Evolutionary conservation across 23 tunicate species (phyloP).

Genomic region (Clavelina lepadiformis): DNA sequence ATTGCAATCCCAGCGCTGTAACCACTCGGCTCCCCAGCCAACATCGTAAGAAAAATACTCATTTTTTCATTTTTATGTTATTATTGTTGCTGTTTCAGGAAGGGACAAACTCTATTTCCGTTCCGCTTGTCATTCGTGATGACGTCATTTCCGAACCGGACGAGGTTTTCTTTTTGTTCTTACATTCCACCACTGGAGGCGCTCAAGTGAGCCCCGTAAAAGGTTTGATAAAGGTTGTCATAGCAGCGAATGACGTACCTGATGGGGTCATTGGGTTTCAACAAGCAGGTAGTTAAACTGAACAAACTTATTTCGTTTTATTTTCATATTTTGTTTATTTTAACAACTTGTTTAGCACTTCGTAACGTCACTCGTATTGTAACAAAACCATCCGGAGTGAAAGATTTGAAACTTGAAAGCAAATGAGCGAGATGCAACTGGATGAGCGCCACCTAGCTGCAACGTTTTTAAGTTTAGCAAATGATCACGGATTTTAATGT

Average conservation of each 20-base stretch:
- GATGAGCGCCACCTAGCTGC: too few relatives aligned
- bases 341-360: background rate
- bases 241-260: constrained; percentile 56
- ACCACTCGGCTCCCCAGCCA: too few relatives aligned
- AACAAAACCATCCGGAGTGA: background rate
- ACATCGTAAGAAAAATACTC: too few relatives aligned
- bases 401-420: background rate
- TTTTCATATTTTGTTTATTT: background rate
- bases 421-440: background rate
- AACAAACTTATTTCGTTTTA: background rate
- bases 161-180: constrained; percentile 48
- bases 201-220: constrained; percentile 31
- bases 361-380: background rate
- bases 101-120: constrained; percentile 17
- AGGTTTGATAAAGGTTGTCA: constrained; percentile 28
- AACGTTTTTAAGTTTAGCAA: too few relatives aligned
- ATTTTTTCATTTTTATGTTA: too few relatives aligned
- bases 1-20: too few relatives aligned
- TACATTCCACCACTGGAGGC: constrained; percentile 79
- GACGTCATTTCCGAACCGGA: constrained; percentile 61
- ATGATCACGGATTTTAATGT: too few relatives aligned
- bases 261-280: constrained; percentile 64
- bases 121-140: constrained; percentile 64
- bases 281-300: constrained; percentile 7
- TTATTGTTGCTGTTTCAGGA: constrained; percentile 28